phyloP scores from a whole-genome alignment of 1,140 invertebrate genomes.

The Choristoneura fumiferana region DNA sequence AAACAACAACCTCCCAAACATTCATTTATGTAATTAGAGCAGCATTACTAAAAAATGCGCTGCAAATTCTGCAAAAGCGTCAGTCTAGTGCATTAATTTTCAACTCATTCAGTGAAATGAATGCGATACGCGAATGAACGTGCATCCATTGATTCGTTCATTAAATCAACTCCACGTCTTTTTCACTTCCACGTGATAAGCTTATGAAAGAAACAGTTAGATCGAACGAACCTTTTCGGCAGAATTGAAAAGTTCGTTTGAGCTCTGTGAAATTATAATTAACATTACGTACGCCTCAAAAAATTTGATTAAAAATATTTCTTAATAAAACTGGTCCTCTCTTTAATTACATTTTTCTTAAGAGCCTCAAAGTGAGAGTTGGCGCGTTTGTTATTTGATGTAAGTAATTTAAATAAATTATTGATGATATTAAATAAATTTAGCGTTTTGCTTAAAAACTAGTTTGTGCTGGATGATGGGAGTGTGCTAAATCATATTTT shows the following conservation, averaged over 20 bases:
- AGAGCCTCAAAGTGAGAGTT: too few species aligned
- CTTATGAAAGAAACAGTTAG: constrained; percentile 14
- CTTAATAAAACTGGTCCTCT: constrained; percentile 9
- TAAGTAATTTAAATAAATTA: too few species aligned
- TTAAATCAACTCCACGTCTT: constrained; percentile 34
- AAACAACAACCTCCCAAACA: too few species aligned
- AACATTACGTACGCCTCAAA: constrained; percentile 4
- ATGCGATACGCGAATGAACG: constrained; percentile 47
- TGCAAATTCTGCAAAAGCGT: background rate
- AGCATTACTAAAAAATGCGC: too few species aligned
- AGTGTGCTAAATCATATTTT: too few species aligned
- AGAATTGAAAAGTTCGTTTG: constrained; percentile 12
- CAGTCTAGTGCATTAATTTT: background rate
- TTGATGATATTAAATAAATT: too few species aligned
- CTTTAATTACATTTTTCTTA: constrained; percentile 6
- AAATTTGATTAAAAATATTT: constrained; percentile 16
- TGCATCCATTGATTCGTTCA: constrained; percentile 49
- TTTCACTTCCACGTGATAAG: constrained; percentile 41
- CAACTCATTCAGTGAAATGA: constrained; percentile 34
- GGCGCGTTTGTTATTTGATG: too few species aligned
- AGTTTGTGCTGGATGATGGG: too few species aligned
- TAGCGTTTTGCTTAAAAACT: too few species aligned
- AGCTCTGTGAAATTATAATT: constrained; percentile 12
- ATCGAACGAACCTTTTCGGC: background rate
- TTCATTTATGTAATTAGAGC: too few species aligned